phyloP scores from a whole-genome alignment of 2,113 vertebrate species.

The Parotia lawesii region DNA sequence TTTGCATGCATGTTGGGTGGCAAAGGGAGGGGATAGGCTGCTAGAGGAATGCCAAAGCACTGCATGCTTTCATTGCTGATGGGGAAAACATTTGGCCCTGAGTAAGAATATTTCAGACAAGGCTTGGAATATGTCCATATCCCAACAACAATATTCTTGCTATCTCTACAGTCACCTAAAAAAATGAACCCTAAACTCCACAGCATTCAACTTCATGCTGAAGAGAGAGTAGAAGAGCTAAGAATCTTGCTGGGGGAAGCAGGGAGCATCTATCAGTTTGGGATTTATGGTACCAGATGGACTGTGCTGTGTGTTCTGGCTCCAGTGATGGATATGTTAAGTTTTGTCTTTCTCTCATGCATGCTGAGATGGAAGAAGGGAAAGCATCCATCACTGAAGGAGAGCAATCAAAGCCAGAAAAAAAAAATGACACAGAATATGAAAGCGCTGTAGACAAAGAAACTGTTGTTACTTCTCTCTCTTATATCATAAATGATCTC shows the following conservation, averaged over 20 bases:
- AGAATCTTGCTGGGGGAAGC: background rate
- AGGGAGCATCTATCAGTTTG: background rate
- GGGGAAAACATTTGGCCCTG: conserved; percentile 3
- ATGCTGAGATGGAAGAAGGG: background rate
- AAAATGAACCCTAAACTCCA: background rate
- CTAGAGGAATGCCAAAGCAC: background rate
- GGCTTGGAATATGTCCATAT: background rate
- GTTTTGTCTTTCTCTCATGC: background rate
- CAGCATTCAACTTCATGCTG: background rate
- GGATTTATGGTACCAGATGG: background rate
- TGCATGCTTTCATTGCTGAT: background rate
- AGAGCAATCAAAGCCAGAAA: background rate
- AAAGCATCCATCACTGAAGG: background rate
- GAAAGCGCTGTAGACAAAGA: background rate
- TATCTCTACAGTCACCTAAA: background rate
- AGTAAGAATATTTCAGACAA: background rate
- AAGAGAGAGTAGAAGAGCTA: background rate
- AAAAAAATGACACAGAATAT: background rate
- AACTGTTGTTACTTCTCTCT: background rate
- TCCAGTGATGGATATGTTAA: background rate
- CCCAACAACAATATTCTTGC: background rate
- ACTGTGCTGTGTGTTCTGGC: background rate
- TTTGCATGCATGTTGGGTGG: background rate
- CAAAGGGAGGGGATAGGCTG: background rate
- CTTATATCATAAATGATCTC: background rate